These are phyloP conservation scores for Chrysolina haemoptera DNA, from an alignment of 2,888 invertebrate species.

Conservation along the genomic window DNA sequence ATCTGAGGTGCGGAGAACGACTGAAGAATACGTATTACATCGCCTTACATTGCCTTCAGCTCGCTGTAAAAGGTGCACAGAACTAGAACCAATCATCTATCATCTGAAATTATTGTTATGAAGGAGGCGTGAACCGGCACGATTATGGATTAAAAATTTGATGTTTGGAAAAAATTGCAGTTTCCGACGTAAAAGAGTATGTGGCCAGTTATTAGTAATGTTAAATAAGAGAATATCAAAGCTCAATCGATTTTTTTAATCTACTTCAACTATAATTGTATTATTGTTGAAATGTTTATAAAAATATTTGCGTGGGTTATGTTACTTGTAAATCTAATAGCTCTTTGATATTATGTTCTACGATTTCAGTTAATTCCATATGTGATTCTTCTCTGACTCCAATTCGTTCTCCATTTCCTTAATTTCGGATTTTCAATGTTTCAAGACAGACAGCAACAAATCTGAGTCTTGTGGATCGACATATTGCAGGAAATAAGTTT, in stretches of 20 bases:
- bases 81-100: conserved; percentile 55
- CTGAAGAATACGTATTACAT: conserved; percentile 37
- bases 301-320: conserved; percentile 2
- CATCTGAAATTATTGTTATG: conserved; percentile 56
- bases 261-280: not conserved
- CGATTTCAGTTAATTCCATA: not conserved
- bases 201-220: conserved; percentile 4
- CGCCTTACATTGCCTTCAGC: conserved; percentile 45
- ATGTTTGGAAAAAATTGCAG: conserved; percentile 26
- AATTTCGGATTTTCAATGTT: too few relatives aligned
- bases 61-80: conserved; percentile 45
- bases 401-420: too few relatives aligned
- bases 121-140: conserved; percentile 53
- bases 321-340: not conserved
- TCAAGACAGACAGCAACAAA: too few relatives aligned
- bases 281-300: not conserved
- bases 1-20: conserved; percentile 52
- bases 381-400: not conserved
- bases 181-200: conserved; percentile 7
- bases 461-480: too few relatives aligned
- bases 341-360: not conserved
- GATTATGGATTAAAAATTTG: conserved; percentile 47
- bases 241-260: conserved; percentile 11
- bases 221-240: conserved; percentile 15
- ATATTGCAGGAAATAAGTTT: too few relatives aligned